Conservation (phyloP, 2,888 invertebrate genomes). For the Cosmopolites sordidus region DNA sequence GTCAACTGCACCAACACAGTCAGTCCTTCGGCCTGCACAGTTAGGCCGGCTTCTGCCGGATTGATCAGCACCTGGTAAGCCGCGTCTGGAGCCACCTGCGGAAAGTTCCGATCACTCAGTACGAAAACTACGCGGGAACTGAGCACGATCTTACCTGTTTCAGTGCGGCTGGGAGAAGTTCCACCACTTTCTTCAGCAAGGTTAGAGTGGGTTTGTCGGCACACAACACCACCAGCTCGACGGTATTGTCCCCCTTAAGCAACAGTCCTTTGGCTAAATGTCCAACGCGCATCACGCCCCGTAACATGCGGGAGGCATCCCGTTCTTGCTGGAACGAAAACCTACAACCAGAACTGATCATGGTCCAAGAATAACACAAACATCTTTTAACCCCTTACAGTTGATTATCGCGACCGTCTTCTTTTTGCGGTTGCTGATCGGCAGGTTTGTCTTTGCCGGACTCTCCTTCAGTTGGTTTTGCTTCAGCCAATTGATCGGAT, state of each 20-base stretch:
- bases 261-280: constrained; percentile 85
- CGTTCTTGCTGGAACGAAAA: constrained; percentile 65
- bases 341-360: constrained; percentile 39
- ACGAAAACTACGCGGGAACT: neutral
- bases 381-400: constrained; percentile 58
- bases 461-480: constrained; percentile 39
- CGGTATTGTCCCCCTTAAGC: constrained; percentile 82
- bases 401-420: constrained; percentile 78
- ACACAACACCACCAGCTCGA: constrained; percentile 91
- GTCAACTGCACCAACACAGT: constrained; percentile 86
- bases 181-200: constrained; percentile 76
- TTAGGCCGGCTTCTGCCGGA: constrained; percentile 79
- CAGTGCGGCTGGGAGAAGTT: constrained; percentile 77
- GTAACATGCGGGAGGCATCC: constrained; percentile 65
- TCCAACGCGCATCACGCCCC: constrained; percentile 96
- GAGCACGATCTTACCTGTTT: constrained; percentile 42
- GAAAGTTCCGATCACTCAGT: neutral
- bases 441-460: constrained; percentile 54
- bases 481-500: constrained; percentile 79
- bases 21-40: constrained; percentile 73
- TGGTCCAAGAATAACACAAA: no score
- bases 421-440: constrained; percentile 43
- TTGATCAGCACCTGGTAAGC: constrained; percentile 82
- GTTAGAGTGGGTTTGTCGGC: constrained; percentile 89
- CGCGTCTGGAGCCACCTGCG: constrained; percentile 62